Conservation (phyloP, 2,797 vertebrate genomes). For the Lycodopsis pacificus region DNA sequence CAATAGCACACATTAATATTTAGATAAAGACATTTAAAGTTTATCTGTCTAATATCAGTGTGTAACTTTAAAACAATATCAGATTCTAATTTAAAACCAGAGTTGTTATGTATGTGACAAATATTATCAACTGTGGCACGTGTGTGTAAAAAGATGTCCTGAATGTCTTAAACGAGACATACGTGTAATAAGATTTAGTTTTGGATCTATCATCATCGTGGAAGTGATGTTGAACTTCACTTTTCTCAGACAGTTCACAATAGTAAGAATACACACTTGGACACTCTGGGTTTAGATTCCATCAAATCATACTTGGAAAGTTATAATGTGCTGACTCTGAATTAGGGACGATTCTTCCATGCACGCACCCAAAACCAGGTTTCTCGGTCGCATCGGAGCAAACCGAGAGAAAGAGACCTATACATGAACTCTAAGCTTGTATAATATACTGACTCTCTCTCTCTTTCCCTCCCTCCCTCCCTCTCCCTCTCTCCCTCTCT, state of each 20-base stretch:
- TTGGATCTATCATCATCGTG: background rate
- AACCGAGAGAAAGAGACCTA: conserved; percentile 20
- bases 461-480: conserved; percentile 2
- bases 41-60: background rate
- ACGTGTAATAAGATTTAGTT: conserved; percentile 22
- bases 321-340: conserved; percentile 1
- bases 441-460: conserved; percentile 32
- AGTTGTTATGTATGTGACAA: background rate
- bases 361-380: background rate
- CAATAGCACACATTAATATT: background rate
- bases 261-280: background rate
- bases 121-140: background rate
- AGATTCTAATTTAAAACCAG: background rate
- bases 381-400: conserved; percentile 3
- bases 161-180: background rate
- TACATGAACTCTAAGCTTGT: conserved; percentile 37
- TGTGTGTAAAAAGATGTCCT: background rate
- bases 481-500: conserved; percentile 51
- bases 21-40: background rate
- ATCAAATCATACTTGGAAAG: background rate
- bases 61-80: background rate
- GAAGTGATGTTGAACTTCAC: background rate
- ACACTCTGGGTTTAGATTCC: background rate
- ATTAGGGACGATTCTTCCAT: background rate
- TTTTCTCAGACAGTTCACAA: background rate